Evolutionary conservation across 2,888 invertebrate species (phyloP), one percentile per base, ranked within the genome.

Genomic region (Athripsodes cinereus): DNA sequence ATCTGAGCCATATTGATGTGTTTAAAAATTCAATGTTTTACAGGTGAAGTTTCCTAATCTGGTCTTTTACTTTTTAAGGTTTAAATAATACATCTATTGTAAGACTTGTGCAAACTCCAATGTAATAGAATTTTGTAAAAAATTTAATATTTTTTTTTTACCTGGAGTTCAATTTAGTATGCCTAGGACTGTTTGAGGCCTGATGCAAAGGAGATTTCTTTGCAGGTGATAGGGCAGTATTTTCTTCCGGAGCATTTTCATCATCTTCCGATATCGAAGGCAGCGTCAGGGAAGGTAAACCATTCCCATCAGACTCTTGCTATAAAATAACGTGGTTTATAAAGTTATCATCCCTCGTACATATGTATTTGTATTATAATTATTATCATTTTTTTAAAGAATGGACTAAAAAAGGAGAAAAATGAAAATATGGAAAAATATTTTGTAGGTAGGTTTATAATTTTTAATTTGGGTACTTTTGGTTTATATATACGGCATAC

Each of bases 181-280:
- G 86, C 62, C 86, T 75, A 0, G 88, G 88, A 70, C 87, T 88
- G 52, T 71, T 77, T 52, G 82, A 79, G 53, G 82, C 70, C 0
- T 86, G 84, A 20, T 84, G 80, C 1, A 74, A 67, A 2, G 70
- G 72, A 69, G 63, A 69, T 68, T 71, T 76, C 67, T 81, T 86
- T 56, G 81, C 86, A 22, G 83, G 87, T 51, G 85, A 82, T 1
- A 84, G 79, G 3, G 85, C 83, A 10, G 81, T 79, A 67, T 80
- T 78, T 26, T 86, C 85, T 58, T 92, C 92, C 34, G 89, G 88
- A 22, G 86, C 87, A 67, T 92, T 92, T 72, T 94, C 96, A 69
- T 96, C 96, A 66, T 96, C 96, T 73, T 96, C 96, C 59, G 94
- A 94, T 70, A 96, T 96, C 35, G 95, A 95, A 2, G 96, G 96